phyloP scores from a whole-genome alignment of 2,888 invertebrate genomes.

The Biston betularia region DNA sequence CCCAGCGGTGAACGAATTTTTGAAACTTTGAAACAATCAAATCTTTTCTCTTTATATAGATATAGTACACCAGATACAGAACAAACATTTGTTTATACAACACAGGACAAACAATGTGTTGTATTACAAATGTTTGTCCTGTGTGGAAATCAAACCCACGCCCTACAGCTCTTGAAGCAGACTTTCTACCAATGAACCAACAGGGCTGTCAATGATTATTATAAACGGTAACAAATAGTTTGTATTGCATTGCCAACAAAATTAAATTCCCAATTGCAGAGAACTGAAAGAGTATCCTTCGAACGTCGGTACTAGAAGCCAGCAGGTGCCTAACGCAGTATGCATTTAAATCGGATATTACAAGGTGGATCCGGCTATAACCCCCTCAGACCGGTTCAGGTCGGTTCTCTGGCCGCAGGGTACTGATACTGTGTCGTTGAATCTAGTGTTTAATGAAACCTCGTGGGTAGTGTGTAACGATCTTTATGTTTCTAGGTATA shows the following conservation, averaged over 20 bases:
- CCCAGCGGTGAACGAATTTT: too few relatives aligned
- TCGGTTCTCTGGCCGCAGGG: slow-evolving; percentile 30
- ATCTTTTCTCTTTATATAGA: too few relatives aligned
- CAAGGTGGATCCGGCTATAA: slow-evolving; percentile 56
- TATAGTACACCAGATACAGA: too few relatives aligned
- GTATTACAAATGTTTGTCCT: too few relatives aligned
- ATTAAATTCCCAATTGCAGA: slow-evolving; percentile 25
- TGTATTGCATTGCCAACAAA: slow-evolving; percentile 13
- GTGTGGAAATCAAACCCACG: too few relatives aligned
- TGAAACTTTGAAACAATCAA: too few relatives aligned
- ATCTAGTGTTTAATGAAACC: slow-evolving; percentile 27
- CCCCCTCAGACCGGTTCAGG: slow-evolving; percentile 48
- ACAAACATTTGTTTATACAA: too few relatives aligned
- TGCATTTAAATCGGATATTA: slow-evolving; percentile 78
- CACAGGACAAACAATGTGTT: too few relatives aligned
- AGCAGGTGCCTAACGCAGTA: slow-evolving; percentile 57
- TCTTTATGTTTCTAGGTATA: not conserved
- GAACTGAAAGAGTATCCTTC: slow-evolving; percentile 18
- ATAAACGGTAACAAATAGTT: not conserved
- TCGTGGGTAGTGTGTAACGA: slow-evolving; percentile 6
- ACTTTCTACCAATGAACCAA: too few relatives aligned
- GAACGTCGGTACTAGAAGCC: slow-evolving; percentile 17
- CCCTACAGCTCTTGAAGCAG: too few relatives aligned
- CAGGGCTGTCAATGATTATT: too few relatives aligned
- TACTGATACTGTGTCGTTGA: slow-evolving; percentile 20